Evolutionary conservation across 2,888 invertebrate species (phyloP).

Genomic region (Kuschelorhynchus macadamiae): DNA sequence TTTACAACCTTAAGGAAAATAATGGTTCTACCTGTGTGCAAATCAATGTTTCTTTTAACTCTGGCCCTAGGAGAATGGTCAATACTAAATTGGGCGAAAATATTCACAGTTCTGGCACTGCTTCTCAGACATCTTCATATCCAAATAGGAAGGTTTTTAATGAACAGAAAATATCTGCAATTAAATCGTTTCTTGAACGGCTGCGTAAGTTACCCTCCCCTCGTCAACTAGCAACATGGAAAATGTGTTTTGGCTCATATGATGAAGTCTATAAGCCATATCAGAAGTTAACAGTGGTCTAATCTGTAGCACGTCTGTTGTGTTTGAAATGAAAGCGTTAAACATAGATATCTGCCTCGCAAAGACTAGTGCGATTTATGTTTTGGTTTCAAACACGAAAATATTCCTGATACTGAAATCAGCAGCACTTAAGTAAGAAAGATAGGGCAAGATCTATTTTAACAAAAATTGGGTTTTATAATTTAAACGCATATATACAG

Average conservation of each 20-base stretch:
- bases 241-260: constrained; percentile 40
- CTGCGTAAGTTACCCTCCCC: constrained; percentile 46
- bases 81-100: no score
- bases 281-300: constrained; percentile 3
- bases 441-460: constrained; percentile 38
- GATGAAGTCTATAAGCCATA: constrained; percentile 31
- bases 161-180: no score
- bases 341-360: constrained; percentile 40
- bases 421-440: constrained; percentile 39
- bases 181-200: neutral
- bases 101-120: no score
- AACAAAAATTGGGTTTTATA: no score
- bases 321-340: constrained; percentile 33
- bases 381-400: constrained; percentile 36
- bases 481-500: no score
- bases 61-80: no score
- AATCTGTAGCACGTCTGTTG: constrained; percentile 20
- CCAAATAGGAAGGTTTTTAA: no score
- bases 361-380: constrained; percentile 48
- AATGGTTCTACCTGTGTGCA: no score
- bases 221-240: constrained; percentile 38
- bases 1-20: no score
- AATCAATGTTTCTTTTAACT: no score
- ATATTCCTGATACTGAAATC: constrained; percentile 31
- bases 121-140: no score